Percentiles rank a stretch among this genome's conserved stretches.
Conservation (phyloP, 2,797 vertebrate species). For the Gastrophryne carolinensis region DNA sequence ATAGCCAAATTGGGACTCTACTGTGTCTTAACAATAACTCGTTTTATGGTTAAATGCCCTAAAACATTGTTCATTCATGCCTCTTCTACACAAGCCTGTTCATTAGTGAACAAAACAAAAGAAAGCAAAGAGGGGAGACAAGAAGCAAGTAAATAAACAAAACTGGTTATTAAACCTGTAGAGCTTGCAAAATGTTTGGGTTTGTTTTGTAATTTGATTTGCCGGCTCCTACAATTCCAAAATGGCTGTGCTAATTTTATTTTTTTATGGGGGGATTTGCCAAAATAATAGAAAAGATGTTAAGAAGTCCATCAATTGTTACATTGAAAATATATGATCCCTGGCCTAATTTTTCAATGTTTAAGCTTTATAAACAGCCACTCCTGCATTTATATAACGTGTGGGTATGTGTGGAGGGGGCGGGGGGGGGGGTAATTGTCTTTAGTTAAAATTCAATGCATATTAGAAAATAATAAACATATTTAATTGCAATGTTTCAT, state of each 20-base stretch:
- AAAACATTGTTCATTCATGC: conserved; percentile 50
- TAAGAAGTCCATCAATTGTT: no score
- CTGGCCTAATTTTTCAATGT: no score
- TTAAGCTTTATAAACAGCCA: no score
- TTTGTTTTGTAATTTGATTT: conserved; percentile 50
- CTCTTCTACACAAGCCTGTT: conserved; percentile 45
- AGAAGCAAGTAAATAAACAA: conserved; percentile 51
- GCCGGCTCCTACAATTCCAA: conserved; percentile 22
- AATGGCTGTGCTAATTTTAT: conserved; percentile 29
- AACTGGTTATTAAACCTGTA: conserved; percentile 52
- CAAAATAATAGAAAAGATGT: no score
- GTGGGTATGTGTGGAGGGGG: no score
- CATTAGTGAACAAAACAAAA: conserved; percentile 47
- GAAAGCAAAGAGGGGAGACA: conserved; percentile 41
- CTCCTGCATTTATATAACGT: no score
- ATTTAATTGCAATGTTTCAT: no score
- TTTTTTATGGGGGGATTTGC: no score
- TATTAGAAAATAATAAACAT: no score
- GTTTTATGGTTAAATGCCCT: conserved; percentile 49
- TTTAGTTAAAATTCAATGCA: no score
- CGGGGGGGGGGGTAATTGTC: no score
- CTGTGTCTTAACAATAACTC: conserved; percentile 44
- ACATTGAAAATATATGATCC: no score
- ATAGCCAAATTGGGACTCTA: conserved; percentile 33
- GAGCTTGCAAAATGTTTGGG: conserved; percentile 30